A percentile compares a stretch with the other conserved stretches of the same genome.
phyloP scores from a whole-genome alignment of 2,888 invertebrate species.

The Drosophila neotestacea region DNA sequence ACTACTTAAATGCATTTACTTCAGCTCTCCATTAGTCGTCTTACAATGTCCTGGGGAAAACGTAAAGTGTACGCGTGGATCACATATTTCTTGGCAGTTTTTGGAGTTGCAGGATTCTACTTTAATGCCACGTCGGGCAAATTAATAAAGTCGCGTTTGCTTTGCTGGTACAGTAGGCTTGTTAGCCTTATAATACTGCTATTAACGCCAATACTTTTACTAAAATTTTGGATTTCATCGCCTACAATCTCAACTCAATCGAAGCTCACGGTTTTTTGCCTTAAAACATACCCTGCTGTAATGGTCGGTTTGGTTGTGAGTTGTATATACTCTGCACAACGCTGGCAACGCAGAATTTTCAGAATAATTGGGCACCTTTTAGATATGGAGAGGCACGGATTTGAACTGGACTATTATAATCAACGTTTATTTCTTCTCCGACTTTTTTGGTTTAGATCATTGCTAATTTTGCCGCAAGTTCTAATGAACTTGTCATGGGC shows the following conservation, averaged over 20 bases:
- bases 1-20: background rate
- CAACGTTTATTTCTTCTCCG: background rate
- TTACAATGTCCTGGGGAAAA: slow-evolving; percentile 6
- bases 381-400: slow-evolving; percentile 1
- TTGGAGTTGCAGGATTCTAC: background rate
- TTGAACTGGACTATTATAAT: background rate
- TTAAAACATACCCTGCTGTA: background rate
- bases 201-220: too few relatives aligned
- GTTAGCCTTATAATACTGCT: background rate
- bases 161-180: slow-evolving; percentile 7
- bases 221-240: background rate
- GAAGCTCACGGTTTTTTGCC: background rate
- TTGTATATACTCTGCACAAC: slow-evolving; percentile 9
- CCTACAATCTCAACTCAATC: background rate
- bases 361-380: slow-evolving; percentile 6
- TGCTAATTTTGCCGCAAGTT: background rate
- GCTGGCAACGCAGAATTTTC: slow-evolving; percentile 27
- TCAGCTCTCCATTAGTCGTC: background rate
- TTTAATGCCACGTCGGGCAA: background rate
- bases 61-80: background rate
- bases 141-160: slow-evolving; percentile 4
- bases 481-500: fast-evolving
- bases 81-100: background rate
- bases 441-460: background rate
- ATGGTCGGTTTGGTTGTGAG: background rate